Percentiles rank a stretch among this genome's conserved stretches.
These are phyloP conservation scores for Podarcis lilfordi DNA, from an alignment of 2,797 vertebrate species.

Conservation along the genomic window DNA sequence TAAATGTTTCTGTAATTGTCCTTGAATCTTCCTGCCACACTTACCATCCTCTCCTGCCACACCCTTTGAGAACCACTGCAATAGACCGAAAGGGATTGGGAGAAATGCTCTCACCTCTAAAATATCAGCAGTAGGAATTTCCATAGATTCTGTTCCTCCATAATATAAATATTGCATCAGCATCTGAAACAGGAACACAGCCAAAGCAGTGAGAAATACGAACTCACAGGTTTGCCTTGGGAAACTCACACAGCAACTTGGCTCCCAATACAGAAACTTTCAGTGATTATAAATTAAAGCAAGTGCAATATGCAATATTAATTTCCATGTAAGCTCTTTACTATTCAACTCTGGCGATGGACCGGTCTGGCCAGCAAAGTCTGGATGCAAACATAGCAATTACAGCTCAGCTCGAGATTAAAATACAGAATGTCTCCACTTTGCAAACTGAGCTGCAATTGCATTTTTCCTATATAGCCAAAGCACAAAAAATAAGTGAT, in stretches of 20 bases:
- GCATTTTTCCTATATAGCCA: fast-evolving
- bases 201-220: conserved; percentile 22
- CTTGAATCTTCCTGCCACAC: too few species aligned
- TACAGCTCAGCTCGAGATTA: neutral
- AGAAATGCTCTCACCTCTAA: conserved; percentile 85
- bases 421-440: neutral
- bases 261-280: neutral
- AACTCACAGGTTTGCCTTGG: neutral
- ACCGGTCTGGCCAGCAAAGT: neutral
- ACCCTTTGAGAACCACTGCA: neutral
- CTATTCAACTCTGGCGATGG: neutral
- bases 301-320: neutral
- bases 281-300: neutral
- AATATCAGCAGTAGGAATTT: conserved; percentile 85
- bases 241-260: neutral
- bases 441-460: neutral
- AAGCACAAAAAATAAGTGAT: fast-evolving
- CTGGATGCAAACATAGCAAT: neutral
- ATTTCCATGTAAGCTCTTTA: neutral
- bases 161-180: conserved; percentile 99
- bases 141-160: conserved; percentile 90
- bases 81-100: conserved; percentile 10
- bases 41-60: too few species aligned
- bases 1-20: too few species aligned
- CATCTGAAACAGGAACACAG: conserved; percentile 78